Percentiles rank a stretch among this genome's conserved stretches.
phyloP scores from a whole-genome alignment of 2,888 invertebrate genomes.

The Tetragonisca angustula region DNA sequence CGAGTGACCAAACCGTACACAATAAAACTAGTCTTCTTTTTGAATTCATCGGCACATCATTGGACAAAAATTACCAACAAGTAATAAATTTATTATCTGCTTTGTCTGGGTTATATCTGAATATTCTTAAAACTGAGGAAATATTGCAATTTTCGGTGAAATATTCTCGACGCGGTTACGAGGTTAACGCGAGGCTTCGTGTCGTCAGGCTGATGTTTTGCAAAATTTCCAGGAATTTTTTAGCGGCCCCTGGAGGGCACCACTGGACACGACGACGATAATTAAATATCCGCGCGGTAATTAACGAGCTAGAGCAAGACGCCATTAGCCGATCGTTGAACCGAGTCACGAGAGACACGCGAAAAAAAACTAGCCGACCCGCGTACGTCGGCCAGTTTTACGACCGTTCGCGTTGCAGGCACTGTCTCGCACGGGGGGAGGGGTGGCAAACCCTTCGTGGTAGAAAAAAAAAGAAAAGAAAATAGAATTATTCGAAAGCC shows the following conservation, averaged over 20 bases:
- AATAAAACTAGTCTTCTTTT: too few species aligned
- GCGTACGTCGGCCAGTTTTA: conserved; percentile 23
- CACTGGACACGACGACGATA: conserved; percentile 30
- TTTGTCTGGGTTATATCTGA: too few species aligned
- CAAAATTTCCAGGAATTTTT: conserved; percentile 33
- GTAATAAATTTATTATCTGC: too few species aligned
- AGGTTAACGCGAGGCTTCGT: not conserved
- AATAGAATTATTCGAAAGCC: too few species aligned
- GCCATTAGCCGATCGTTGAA: conserved; percentile 64
- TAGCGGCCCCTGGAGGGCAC: not conserved
- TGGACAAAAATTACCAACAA: too few species aligned
- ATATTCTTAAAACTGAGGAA: too few species aligned
- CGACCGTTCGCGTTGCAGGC: conserved; percentile 14
- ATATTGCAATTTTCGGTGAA: too few species aligned
- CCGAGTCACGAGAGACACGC: conserved; percentile 55
- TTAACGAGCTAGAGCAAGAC: conserved; percentile 61
- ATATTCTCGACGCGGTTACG: too few species aligned
- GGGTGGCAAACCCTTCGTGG: conserved; percentile 10
- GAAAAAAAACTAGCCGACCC: conserved; percentile 22
- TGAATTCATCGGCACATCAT: too few species aligned
- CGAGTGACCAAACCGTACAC: too few species aligned
- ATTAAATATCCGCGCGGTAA: conserved; percentile 67
- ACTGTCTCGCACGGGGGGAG: not conserved
- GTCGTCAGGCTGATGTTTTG: not conserved
- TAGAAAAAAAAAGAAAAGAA: not conserved